A percentile compares a stretch with the other conserved stretches of the same genome.
Evolutionary conservation across 2,113 vertebrate genomes (phyloP).

Genomic region (Halcyon senegalensis): DNA sequence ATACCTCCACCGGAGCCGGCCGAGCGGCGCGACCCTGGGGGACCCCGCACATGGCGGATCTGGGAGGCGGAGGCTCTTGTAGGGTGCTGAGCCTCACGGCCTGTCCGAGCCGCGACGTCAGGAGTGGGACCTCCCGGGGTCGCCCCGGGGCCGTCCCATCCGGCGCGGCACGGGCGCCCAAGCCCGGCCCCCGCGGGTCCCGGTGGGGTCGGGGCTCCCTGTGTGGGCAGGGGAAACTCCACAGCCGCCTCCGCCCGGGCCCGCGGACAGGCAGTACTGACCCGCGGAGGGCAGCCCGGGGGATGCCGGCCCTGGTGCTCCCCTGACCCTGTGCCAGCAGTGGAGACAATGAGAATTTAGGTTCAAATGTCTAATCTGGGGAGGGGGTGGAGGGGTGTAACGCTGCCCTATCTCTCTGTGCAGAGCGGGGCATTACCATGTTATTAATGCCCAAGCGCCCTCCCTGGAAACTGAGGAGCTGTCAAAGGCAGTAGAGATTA

Average conservation of each 20-base stretch:
- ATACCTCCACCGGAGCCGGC: neutral
- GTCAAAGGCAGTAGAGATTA: slow-evolving; percentile 45
- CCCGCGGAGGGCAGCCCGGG: neutral
- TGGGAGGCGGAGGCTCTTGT: neutral
- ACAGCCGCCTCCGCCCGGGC: neutral
- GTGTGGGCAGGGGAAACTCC: neutral
- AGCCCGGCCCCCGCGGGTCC: neutral
- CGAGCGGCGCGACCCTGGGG: neutral
- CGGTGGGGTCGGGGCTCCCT: neutral
- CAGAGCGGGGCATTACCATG: neutral
- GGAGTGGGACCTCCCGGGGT: neutral
- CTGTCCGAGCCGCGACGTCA: neutral
- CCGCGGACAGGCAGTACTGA: neutral
- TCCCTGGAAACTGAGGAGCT: slow-evolving; percentile 7
- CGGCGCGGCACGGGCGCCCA: neutral
- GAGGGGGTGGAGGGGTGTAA: neutral
- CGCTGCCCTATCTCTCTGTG: neutral
- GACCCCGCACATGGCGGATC: neutral
- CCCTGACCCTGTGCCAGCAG: neutral
- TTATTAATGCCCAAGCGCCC: neutral
- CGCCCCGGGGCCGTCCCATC: neutral
- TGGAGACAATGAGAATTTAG: neutral
- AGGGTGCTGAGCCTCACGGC: neutral
- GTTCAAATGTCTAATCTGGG: neutral
- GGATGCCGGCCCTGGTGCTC: neutral